Base-by-base conservation (phyloP, 2,888 invertebrate genomes). In the Cantharis rustica region DNA sequence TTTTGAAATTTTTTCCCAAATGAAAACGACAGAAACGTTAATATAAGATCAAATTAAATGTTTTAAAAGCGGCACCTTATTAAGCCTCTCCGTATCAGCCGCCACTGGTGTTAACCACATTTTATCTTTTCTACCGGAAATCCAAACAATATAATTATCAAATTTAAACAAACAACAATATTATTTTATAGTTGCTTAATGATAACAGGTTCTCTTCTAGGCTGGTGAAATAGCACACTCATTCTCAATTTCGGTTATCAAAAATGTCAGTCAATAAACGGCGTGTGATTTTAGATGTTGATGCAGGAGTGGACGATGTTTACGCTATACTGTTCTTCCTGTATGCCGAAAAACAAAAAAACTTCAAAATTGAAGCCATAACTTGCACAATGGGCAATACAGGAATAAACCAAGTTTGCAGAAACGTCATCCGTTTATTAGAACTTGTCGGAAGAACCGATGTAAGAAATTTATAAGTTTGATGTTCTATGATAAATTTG, bases 331-430 rank as follows among this genome's bases (percentile, higher is more conserved):
- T 92, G 71, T 85, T 92, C 82, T 86, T 93, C 1, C 84, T 93
- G 1, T 87, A 89, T 69, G 91, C 91, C 0, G 90, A 92, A 79
- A 87, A 86, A 75, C 79, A 85, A 9, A 86, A 87, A 1, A 81
- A 87, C 70, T 83, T 91, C 15, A 86, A 92, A 81, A 86, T 96
- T 62, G 85, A 94, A 68, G 95, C 91, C 0, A 90, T 96, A 1
- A 95, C 95, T 0, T 94, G 94, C 71, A 93, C 92, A 0, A 90
- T 91, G 81, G 96, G 96, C 0, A 96, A 96, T 84, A 93, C 94
- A 0, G 87, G 86, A 1, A 89, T 95, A 71, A 91, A 93, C 11
- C 92, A 95, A 84, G 94, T 93, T 0, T 90, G 90, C 26, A 88
- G 87, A 16, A 96, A 96, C 85, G 93, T 94, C 20, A 90, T 93